These are phyloP conservation scores for Scrobipalpa costella DNA, from an alignment of 2,888 invertebrate species.

Conservation along the genomic window DNA sequence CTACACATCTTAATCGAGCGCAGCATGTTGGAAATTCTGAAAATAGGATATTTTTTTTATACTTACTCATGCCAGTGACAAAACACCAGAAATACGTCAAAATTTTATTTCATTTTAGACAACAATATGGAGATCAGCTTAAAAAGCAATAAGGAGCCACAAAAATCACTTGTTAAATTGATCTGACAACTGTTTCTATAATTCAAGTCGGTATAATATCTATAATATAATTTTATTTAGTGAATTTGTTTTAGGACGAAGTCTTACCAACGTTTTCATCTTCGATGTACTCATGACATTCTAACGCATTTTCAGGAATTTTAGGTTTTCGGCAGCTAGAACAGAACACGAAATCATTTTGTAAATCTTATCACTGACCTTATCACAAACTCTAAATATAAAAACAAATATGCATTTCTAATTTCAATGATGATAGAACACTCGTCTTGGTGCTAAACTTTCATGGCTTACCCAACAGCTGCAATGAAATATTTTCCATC, in stretches of 20 bases:
- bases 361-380: neutral
- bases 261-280: slow-evolving; percentile 75
- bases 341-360: slow-evolving; percentile 20
- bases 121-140: too few species aligned
- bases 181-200: too few species aligned
- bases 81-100: too few species aligned
- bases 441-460: neutral
- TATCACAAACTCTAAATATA: too few species aligned
- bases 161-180: too few species aligned
- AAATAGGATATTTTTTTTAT: slow-evolving; percentile 13
- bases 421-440: neutral
- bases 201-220: too few species aligned
- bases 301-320: slow-evolving; percentile 75
- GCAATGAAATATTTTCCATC: slow-evolving; percentile 77
- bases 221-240: too few species aligned
- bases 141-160: too few species aligned
- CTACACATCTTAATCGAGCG: slow-evolving; percentile 70
- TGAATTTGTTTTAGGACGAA: too few species aligned
- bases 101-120: too few species aligned
- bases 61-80: neutral
- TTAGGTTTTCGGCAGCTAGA: slow-evolving; percentile 74
- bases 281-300: slow-evolving; percentile 77
- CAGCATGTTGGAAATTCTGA: slow-evolving; percentile 76
- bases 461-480: slow-evolving; percentile 64
- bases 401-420: too few species aligned